Evolutionary conservation across 2,113 vertebrate genomes (phyloP).

Genomic region (Calidris pygmaea): DNA sequence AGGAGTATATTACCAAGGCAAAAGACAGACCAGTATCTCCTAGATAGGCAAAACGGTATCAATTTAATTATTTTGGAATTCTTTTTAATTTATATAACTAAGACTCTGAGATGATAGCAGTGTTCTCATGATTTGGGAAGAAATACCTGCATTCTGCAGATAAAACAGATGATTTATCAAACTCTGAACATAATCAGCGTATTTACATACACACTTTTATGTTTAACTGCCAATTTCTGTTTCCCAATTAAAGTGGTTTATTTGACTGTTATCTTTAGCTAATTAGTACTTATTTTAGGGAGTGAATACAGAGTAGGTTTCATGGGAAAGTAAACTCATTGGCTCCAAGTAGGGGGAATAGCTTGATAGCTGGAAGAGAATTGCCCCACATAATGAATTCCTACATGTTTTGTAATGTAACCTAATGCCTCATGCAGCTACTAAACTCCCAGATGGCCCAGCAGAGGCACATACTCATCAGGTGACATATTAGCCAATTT

Average conservation of each 20-base stretch:
- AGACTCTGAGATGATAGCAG: not conserved
- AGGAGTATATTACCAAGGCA: not conserved
- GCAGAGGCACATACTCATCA: constrained; percentile 37
- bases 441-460: constrained; percentile 46
- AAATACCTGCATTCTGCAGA: constrained; percentile 48
- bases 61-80: not conserved
- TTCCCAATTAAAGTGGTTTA: constrained; percentile 65
- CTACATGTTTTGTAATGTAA: constrained; percentile 21
- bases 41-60: not conserved
- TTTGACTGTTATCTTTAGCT: constrained; percentile 65
- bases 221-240: constrained; percentile 65
- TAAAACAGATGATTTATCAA: constrained; percentile 67
- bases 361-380: constrained; percentile 7
- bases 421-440: constrained; percentile 35
- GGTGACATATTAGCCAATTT: constrained; percentile 63
- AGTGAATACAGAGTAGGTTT: constrained; percentile 36
- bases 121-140: constrained; percentile 12
- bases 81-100: constrained; percentile 29
- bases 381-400: constrained; percentile 52
- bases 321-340: constrained; percentile 35
- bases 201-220: constrained; percentile 64
- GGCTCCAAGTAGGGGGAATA: constrained; percentile 24
- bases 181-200: constrained; percentile 59
- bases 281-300: constrained; percentile 63
- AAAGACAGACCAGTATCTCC: not conserved